Evolutionary conservation across 2,888 invertebrate genomes (phyloP).

Genomic region (Apamea anceps): DNA sequence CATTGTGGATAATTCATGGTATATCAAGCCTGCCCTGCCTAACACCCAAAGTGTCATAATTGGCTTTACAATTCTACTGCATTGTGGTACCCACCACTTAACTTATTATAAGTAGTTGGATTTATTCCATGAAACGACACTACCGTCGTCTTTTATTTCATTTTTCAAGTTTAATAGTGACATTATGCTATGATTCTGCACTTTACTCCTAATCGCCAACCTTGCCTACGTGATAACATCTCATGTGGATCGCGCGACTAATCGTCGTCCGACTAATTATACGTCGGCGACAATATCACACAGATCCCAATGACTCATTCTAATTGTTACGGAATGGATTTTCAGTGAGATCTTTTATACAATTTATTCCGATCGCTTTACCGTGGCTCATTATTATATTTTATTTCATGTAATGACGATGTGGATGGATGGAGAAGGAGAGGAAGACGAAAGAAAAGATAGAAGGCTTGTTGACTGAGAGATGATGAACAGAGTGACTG

Average conservation of each 20-base stretch:
- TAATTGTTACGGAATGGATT: not conserved
- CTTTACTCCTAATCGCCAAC: slow-evolving; percentile 37
- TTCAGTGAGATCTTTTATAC: not conserved
- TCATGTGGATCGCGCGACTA: slow-evolving; percentile 26
- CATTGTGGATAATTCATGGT: not conserved
- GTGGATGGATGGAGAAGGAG: not conserved
- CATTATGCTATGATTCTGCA: slow-evolving; percentile 30
- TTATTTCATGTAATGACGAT: not conserved
- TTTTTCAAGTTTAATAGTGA: slow-evolving; percentile 10
- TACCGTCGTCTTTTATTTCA: slow-evolving; percentile 1
- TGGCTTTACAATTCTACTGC: not conserved
- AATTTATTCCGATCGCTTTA: not conserved
- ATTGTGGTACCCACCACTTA: not conserved
- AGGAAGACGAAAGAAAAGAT: not conserved
- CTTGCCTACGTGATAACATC: slow-evolving; percentile 46
- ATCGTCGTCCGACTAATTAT: slow-evolving; percentile 27
- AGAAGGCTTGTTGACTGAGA: not conserved
- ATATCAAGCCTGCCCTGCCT: not conserved
- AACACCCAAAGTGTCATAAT: not conserved
- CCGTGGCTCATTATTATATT: too few species aligned
- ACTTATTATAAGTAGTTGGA: not conserved
- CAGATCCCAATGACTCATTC: slow-evolving; percentile 6
- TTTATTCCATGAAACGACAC: not conserved
- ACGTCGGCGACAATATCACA: slow-evolving; percentile 23
- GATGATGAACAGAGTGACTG: too few species aligned